A percentile compares a stretch with the other conserved stretches of the same genome.
phyloP scores from a whole-genome alignment of 2,888 invertebrate genomes.

The Belgica antarctica region DNA sequence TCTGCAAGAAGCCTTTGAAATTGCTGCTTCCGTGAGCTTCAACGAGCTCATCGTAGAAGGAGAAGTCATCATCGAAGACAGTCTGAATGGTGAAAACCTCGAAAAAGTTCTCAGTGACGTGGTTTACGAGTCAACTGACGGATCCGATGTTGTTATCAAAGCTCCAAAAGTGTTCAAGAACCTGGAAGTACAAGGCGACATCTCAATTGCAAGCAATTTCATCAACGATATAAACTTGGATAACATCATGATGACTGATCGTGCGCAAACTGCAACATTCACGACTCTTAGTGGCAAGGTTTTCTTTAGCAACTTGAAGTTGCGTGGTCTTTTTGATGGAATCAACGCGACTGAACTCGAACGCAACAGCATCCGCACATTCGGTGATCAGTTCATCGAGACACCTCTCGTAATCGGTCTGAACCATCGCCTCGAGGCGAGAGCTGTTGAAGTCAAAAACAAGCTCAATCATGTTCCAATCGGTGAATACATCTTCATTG shows the following conservation, averaged over 20 bases:
- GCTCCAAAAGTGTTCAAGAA: conserved; percentile 57
- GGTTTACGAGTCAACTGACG: conserved; percentile 53
- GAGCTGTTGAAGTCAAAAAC: conserved; percentile 51
- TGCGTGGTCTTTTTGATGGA: conserved; percentile 54
- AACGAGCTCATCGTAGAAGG: conserved; percentile 57
- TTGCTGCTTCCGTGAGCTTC: conserved; percentile 56
- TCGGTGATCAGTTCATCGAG: conserved; percentile 52
- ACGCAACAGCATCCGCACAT: conserved; percentile 53
- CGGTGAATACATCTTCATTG: conserved; percentile 48
- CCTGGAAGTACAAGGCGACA: conserved; percentile 52
- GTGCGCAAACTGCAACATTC: conserved; percentile 56
- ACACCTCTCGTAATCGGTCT: conserved; percentile 53
- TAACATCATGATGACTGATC: conserved; percentile 57
- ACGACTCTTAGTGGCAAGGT: conserved; percentile 54
- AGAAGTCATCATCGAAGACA: conserved; percentile 54
- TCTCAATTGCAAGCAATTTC: conserved; percentile 53
- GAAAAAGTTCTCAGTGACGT: conserved; percentile 55
- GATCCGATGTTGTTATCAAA: conserved; percentile 50
- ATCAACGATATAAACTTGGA: conserved; percentile 56
- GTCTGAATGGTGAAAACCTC: conserved; percentile 53
- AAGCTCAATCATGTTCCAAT: conserved; percentile 53
- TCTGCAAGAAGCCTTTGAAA: conserved; percentile 53
- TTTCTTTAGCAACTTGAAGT: conserved; percentile 55
- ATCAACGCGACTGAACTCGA: conserved; percentile 55
- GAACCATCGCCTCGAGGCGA: conserved; percentile 47